Conservation (phyloP, 2,888 invertebrate species). For the Troides aeacus region DNA sequence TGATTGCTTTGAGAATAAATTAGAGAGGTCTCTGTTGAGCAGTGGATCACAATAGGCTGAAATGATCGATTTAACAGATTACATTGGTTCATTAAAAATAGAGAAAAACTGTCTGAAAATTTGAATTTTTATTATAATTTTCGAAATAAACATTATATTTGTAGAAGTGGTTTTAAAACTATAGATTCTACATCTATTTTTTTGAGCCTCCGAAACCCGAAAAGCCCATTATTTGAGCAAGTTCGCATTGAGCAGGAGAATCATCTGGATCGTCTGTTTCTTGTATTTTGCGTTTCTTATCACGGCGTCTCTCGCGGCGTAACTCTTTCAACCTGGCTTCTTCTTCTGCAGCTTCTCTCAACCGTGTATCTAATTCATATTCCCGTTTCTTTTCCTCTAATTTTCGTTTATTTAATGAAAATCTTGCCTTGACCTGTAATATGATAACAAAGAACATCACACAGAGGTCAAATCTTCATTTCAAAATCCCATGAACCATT, state of each 20-base stretch:
- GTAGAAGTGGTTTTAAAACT: not conserved
- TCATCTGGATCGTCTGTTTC: slow-evolving; percentile 75
- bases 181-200: slow-evolving; percentile 74
- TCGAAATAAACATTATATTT: not conserved
- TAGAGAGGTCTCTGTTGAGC: no score
- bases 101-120: not conserved
- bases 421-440: slow-evolving; percentile 88
- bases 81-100: no score
- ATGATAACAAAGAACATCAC: slow-evolving; percentile 2
- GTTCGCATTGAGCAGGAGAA: slow-evolving; percentile 82
- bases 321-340: slow-evolving; percentile 96
- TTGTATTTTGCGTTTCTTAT: slow-evolving; percentile 91
- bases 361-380: slow-evolving; percentile 93
- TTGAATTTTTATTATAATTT: not conserved
- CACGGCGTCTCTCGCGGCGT: slow-evolving; percentile 91
- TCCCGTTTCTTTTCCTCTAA: slow-evolving; percentile 97
- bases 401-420: slow-evolving; percentile 95
- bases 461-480: no score
- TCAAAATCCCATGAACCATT: no score
- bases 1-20: no score
- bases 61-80: no score
- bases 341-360: slow-evolving; percentile 97
- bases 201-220: slow-evolving; percentile 94
- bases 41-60: no score
- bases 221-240: slow-evolving; percentile 97